Evolutionary conservation across 2,888 invertebrate genomes (phyloP), one percentile per base, ranked within the genome.

Genomic region (Quadroppia sp.): DNA sequence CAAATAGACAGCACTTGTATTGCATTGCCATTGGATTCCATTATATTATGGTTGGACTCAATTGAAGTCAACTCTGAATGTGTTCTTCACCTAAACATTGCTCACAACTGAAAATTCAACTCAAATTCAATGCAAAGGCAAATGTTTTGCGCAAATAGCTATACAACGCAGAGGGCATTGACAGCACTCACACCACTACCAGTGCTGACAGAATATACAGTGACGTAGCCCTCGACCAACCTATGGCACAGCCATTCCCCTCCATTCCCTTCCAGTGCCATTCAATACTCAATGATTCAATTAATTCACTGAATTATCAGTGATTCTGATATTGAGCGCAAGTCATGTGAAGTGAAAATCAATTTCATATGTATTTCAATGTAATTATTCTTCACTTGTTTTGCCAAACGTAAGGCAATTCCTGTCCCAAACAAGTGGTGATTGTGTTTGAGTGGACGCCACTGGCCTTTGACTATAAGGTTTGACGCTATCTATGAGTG

Each of bases 131-230:
- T 32, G 30, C 32, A 15, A n/a, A n/a, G 17, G n/a, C 13, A 32
- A 7, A 59, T 28, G 28, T 28, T 59, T 30, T 59, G 59, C 59
- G 59, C 59, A 59, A 59, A 59, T 59, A 59, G 59, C 59, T 59
- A 59, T 59, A 59, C 30, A 59, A 30, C 11, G 28, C 56, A 59
- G 7, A 59, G 59, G 53, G 53, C 53, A 53, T 53, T 53, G 53
- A 53, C 53, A 53, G 53, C 53, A 53, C 53, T 53, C 23, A 53
- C 53, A 53, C 23, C 53, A 53, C 23, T 25, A 53, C 25, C 20
- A 53, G 11, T n/a, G n/a, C n/a, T n/a, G n/a, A n/a, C 4, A 4
- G 36, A 4, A 36, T 11, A 11, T 36, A 36, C 25, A 53, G 53
- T 20, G 25, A 53, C 53, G 53, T 53, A 50, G 25, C 53, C 53